Evolutionary conservation across 2,797 vertebrate genomes (phyloP), one percentile per base, ranked within the genome.

Genomic region (Chanos chanos): DNA sequence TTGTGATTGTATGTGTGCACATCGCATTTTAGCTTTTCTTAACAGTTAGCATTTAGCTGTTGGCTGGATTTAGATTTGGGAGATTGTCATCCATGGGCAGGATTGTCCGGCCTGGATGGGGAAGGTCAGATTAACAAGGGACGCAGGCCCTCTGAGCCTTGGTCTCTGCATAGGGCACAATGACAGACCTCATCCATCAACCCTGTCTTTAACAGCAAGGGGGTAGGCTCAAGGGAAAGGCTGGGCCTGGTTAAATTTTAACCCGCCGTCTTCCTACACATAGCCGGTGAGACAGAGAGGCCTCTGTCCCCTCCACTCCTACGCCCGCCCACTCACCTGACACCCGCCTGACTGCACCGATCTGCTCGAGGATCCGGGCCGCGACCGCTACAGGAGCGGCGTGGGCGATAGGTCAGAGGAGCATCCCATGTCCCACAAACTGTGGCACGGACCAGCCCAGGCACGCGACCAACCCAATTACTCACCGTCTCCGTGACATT

Each of bases 201-300:
- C 28, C 40, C 72, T 69, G 56, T 76, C 71, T 61, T 66, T 55
- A 71, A 91, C 87, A 88, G 85, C 77, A 84, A 84, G 87, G 85
- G 90, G 92, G 92, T 92, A 84, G 83, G 83, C 83, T 84, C 82
- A 85, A 83, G 87, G 51, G 77, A 71, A 74, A 76, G 76, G n/a
- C n/a, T n/a, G n/a, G 82, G 77, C 79, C 90, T 94, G 88, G 95
- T 98, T 98, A 98, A 98, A 97, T 82, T 94, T 98, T 94, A 95
- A 97, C 95, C 89, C 91, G 87, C 78, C 81, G 80, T 74, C 86
- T 83, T 87, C 87, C 87, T 84, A 87, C 83, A 82, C 83, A 83
- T 77, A 78, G 76, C 79, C 71, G 58, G 71, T 56, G 60, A 74
- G 83, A 92, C 89, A 92, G 90, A 90, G 72, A 78, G 72, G 72